A percentile compares a stretch with the other conserved stretches of the same genome.
These are phyloP conservation scores for Linnaemya vulpina DNA, from an alignment of 2,888 invertebrate species.

Conservation along the genomic window DNA sequence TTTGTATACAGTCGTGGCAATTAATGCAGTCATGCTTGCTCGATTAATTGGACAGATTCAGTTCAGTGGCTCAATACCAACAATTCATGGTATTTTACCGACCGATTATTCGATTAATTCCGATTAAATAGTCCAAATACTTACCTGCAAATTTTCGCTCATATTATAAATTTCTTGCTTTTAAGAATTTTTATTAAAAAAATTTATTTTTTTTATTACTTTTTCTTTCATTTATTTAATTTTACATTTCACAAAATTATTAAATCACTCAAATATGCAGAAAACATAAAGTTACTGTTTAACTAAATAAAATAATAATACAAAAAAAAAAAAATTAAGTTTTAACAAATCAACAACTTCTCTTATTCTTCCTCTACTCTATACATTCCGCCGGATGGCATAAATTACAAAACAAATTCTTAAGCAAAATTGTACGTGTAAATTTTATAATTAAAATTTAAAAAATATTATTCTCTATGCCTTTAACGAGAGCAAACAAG, in stretches of 20 bases:
- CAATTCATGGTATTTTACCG: too few relatives aligned
- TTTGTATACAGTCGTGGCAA: too few relatives aligned
- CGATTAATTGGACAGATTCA: too few relatives aligned
- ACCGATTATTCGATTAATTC: too few relatives aligned
- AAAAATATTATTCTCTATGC: conserved; percentile 43
- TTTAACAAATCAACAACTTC: conserved; percentile 68
- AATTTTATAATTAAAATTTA: conserved; percentile 51
- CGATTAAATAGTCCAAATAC: background rate
- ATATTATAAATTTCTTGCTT: background rate
- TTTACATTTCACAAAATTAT: conserved; percentile 49
- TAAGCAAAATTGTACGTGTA: conserved; percentile 68
- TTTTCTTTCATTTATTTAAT: conserved; percentile 37
- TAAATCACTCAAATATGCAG: conserved; percentile 49
- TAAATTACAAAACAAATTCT: conserved; percentile 67
- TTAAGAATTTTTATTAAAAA: background rate
- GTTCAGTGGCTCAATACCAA: too few relatives aligned
- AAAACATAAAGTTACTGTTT: conserved; percentile 32
- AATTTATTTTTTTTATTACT: conserved; percentile 29
- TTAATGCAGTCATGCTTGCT: too few relatives aligned
- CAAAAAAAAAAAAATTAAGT: conserved; percentile 37
- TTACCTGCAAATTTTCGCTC: background rate
- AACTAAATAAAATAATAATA: conserved; percentile 55
- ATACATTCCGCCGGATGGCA: conserved; percentile 41
- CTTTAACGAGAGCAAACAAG: conserved; percentile 18
- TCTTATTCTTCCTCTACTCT: conserved; percentile 53